A percentile compares a stretch with the other conserved stretches of the same genome.
Evolutionary conservation across 2,113 vertebrate species (phyloP).

Genomic region (Ptilorrhoa leucosticta): DNA sequence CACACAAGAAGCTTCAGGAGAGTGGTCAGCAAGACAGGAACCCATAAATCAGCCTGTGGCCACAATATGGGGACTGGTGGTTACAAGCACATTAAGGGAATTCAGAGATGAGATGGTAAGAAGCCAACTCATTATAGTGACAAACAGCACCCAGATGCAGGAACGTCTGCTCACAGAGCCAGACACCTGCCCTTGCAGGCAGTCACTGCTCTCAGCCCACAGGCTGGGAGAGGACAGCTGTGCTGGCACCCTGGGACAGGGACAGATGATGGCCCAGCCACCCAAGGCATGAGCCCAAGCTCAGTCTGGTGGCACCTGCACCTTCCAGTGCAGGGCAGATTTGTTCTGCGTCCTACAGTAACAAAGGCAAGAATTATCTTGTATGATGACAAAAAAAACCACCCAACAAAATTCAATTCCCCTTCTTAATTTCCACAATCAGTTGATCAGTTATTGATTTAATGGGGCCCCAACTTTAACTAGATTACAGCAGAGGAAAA

Average conservation of each 20-base stretch:
- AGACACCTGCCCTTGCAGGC: slow-evolving; percentile 15
- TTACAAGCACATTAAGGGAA: neutral
- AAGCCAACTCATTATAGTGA: slow-evolving; percentile 49
- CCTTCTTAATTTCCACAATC: neutral
- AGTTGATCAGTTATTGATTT: neutral
- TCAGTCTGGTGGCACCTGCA: neutral
- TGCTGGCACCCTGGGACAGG: neutral
- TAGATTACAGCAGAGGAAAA: neutral
- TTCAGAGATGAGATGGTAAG: neutral
- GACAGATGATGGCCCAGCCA: neutral
- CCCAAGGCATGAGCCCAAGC: neutral
- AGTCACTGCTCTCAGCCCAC: neutral
- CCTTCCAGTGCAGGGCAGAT: neutral
- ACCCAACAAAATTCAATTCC: neutral
- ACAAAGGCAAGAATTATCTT: neutral
- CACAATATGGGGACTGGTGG: neutral
- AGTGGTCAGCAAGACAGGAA: neutral
- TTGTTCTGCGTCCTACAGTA: fast-evolving
- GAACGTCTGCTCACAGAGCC: neutral
- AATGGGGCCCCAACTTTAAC: neutral
- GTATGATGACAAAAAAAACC: neutral
- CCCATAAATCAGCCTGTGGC: neutral
- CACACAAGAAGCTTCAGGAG: neutral
- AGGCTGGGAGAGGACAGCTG: neutral
- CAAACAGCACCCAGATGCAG: slow-evolving; percentile 21